Percentiles rank a stretch among this genome's conserved stretches.
Conservation (phyloP, 2,113 vertebrate genomes). For the Ceuthmochares aereus region DNA sequence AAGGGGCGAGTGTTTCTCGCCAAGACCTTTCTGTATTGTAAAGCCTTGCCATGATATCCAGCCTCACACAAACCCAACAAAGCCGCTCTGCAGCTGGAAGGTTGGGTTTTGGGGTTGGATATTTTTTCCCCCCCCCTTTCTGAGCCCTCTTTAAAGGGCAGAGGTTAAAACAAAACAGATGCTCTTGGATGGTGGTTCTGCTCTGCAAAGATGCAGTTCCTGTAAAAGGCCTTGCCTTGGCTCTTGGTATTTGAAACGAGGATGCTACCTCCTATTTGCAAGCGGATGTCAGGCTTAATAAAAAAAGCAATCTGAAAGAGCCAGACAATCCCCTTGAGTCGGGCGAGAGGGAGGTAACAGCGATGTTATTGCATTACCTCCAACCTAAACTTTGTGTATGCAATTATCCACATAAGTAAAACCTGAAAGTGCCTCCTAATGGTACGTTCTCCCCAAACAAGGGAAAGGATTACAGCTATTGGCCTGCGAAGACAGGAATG, state of each 20-base stretch:
- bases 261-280: background rate
- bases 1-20: background rate
- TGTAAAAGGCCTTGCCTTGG: background rate
- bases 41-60: background rate
- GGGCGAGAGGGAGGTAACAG: background rate
- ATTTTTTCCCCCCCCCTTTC: background rate
- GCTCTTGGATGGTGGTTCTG: background rate
- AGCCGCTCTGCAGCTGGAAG: background rate
- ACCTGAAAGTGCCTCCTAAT: background rate
- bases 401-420: background rate
- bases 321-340: background rate
- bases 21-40: background rate
- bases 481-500: background rate
- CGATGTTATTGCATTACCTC: background rate
- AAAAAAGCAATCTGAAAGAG: background rate
- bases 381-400: background rate
- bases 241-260: background rate
- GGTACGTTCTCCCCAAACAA: conserved; percentile 20
- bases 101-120: background rate
- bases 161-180: conserved; percentile 54
- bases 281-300: background rate
- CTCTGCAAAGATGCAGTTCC: background rate
- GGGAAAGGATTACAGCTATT: background rate
- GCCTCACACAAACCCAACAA: background rate
- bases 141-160: background rate